Percentiles rank a stretch among this genome's conserved stretches.
Evolutionary conservation across 2,113 vertebrate genomes (phyloP).

Genomic region (Cephalopterus ornatus): DNA sequence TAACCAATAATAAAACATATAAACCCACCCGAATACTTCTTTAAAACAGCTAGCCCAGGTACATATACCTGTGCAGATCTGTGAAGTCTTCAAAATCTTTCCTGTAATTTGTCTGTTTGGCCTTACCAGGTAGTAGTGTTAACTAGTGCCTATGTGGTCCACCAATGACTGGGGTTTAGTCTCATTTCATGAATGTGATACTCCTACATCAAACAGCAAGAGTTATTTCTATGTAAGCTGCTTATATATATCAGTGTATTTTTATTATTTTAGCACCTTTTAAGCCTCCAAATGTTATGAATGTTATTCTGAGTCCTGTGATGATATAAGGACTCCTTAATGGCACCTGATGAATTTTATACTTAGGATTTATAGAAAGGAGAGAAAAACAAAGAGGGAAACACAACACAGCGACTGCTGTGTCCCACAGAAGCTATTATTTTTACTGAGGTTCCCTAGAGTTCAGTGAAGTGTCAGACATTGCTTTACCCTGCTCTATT

Average conservation of each 20-base stretch:
- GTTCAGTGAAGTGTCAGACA: not conserved
- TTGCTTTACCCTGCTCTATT: not conserved
- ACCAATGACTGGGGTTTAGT: not conserved
- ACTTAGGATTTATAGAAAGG: not conserved
- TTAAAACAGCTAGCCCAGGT: not conserved
- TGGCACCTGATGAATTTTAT: not conserved
- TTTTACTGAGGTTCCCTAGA: not conserved
- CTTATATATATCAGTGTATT: not conserved
- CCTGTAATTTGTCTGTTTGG: not conserved
- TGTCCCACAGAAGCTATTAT: not conserved
- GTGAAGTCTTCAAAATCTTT: not conserved
- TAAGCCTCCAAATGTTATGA: not conserved
- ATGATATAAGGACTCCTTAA: not conserved
- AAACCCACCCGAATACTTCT: fast-evolving
- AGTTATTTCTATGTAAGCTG: not conserved
- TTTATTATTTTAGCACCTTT: not conserved
- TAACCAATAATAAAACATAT: not conserved
- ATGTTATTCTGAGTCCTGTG: not conserved
- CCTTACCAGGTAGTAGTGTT: not conserved
- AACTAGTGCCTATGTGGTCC: not conserved
- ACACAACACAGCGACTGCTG: not conserved
- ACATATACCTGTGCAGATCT: not conserved
- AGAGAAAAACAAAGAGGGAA: not conserved
- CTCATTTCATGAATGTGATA: fast-evolving
- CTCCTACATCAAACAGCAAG: not conserved